Evolutionary conservation across 2,888 invertebrate species (phyloP).

Genomic region (Melieria picta): DNA sequence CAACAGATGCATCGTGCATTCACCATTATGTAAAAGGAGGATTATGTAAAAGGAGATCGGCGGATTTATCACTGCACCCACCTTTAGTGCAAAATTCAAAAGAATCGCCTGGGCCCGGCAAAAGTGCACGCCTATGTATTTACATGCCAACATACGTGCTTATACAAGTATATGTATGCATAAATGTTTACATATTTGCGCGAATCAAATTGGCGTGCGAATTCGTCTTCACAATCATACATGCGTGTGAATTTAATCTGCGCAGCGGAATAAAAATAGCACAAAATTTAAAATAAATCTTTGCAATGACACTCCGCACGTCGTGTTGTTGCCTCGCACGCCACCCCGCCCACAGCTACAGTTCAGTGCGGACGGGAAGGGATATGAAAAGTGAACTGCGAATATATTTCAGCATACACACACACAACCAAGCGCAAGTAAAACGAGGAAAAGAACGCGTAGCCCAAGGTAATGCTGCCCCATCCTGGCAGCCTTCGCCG

Average conservation of each 20-base stretch:
- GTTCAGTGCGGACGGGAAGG: conserved; percentile 9
- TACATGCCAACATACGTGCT: conserved; percentile 9
- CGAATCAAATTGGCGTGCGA: background rate
- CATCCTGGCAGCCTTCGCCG: conserved; percentile 34
- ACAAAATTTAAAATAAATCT: conserved; percentile 28
- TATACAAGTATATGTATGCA: conserved; percentile 1
- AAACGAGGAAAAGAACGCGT: conserved; percentile 30
- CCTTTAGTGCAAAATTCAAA: no score
- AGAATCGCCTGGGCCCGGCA: no score
- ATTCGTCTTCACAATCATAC: background rate
- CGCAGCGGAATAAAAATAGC: conserved; percentile 13
- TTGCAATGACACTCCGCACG: conserved; percentile 17
- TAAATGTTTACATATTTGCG: background rate
- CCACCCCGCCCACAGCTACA: background rate
- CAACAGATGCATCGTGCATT: no score
- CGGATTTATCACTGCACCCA: no score
- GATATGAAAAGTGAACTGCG: conserved; percentile 35
- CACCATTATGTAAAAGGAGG: no score
- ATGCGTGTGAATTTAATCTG: background rate
- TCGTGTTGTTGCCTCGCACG: background rate
- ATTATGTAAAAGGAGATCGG: no score
- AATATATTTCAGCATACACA: conserved; percentile 23
- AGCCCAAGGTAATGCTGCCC: conserved; percentile 36
- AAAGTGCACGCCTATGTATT: no score
- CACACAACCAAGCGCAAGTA: background rate